Evolutionary conservation across 2,888 invertebrate species (phyloP).

Genomic region (Cantharis rufa): DNA sequence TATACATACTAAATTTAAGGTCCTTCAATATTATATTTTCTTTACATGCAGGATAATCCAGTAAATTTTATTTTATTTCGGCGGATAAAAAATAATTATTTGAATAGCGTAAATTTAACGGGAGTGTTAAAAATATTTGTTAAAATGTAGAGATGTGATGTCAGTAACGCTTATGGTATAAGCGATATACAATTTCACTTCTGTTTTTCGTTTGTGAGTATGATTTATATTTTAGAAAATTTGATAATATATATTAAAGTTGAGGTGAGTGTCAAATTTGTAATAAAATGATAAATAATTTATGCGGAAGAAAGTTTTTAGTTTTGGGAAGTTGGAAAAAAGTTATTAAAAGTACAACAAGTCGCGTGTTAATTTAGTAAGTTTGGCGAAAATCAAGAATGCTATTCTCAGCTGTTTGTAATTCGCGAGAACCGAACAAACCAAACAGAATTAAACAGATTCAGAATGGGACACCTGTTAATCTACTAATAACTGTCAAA

Average conservation of each 20-base stretch:
- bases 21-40: not conserved
- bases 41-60: not conserved
- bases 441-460: constrained; percentile 33
- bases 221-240: not conserved
- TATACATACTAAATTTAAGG: not conserved
- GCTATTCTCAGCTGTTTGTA: constrained; percentile 14
- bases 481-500: constrained; percentile 37
- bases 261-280: not conserved
- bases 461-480: constrained; percentile 43
- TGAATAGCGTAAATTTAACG: not conserved
- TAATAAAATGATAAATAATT: not conserved
- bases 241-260: not conserved
- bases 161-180: not conserved
- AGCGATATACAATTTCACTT: not conserved
- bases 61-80: not conserved
- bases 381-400: not conserved
- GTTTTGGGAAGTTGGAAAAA: not conserved
- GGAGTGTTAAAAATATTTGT: not conserved
- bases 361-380: not conserved
- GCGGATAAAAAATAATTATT: no score
- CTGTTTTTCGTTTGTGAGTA: not conserved
- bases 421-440: constrained; percentile 34
- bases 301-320: not conserved
- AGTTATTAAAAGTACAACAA: not conserved
- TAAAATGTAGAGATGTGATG: not conserved